Evolutionary conservation across 2,888 invertebrate species (phyloP), one percentile per base, ranked within the genome.

Genomic region (Scaptomyza flava): DNA sequence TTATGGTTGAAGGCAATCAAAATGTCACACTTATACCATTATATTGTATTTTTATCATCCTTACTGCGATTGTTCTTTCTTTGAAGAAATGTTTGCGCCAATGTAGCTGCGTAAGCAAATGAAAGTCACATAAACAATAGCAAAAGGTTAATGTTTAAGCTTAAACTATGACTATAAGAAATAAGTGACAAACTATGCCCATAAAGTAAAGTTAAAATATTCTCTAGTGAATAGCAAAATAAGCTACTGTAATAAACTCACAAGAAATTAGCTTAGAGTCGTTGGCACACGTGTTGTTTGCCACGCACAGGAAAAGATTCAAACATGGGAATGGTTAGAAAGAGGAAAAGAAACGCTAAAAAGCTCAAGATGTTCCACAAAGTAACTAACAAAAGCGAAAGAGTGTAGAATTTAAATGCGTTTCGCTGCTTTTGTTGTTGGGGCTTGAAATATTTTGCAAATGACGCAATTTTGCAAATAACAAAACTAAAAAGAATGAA

Each of bases 401-500:
- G 42, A 51, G 51, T 57, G 50, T 57, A 45, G 36, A 47, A 17
- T 45, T 46, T 58, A 30, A n/a, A 14, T 11, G 27, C 3, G 17
- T 20, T 14, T 23, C 47, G 31, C 2, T 34, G 45, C 27, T 23
- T 8, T 45, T 38, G 33, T 7, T 48, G 45, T 6, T 45, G 42
- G 9, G 38, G 45, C 58, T 63, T 51, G 47, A 85, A 81, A 82
- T 81, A 82, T 86, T 81, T 81, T 72, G 80, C 83, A 79, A 69
- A 82, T 81, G 80, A 81, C 80, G 80, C 86, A 81, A 81, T 82
- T 85, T 83, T 64, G 53, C 68, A 81, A 78, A 74, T 48, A 64
- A 43, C 47, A 43, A 58, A 38, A 43, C 56, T 20, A 47, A 36
- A 48, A 48, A 45, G 8, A 57, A 48, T 12, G 33, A 56, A 60